Evolutionary conservation across 2,797 vertebrate species (phyloP).

Genomic region (Coracias cyanogaster): DNA sequence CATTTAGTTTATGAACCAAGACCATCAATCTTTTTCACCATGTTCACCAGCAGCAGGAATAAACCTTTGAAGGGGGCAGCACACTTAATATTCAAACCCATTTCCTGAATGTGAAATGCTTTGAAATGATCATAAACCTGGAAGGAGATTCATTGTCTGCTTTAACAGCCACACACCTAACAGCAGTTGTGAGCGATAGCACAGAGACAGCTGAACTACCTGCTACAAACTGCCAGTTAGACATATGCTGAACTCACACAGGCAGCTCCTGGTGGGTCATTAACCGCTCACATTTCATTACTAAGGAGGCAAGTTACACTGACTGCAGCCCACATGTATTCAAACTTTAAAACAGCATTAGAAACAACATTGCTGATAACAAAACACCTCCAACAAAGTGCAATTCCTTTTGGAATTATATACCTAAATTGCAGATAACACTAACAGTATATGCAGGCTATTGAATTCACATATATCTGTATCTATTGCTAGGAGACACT

Average conservation of each 20-base stretch:
- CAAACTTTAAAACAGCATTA: not conserved
- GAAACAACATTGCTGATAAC: not conserved
- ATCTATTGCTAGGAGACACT: not conserved
- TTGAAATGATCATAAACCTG: not conserved
- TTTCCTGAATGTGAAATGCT: not conserved
- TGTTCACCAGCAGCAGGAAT: not conserved
- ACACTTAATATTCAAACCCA: not conserved
- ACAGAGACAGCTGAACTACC: not conserved
- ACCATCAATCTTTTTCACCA: not conserved
- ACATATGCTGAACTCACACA: not conserved
- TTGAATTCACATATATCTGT: not conserved
- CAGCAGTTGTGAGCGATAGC: not conserved
- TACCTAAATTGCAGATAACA: not conserved
- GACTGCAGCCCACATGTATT: not conserved
- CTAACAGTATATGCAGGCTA: not conserved
- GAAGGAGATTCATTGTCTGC: not conserved
- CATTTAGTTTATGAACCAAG: not conserved
- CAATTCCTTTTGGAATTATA: not conserved
- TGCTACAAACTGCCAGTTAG: not conserved
- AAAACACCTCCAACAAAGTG: not conserved
- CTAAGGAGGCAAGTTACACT: not conserved
- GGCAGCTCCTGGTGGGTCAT: not conserved
- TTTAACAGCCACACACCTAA: not conserved
- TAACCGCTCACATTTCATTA: not conserved
- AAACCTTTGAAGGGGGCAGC: not conserved